A percentile compares a stretch with the other conserved stretches of the same genome.
These are phyloP conservation scores for Callyntrura sp. DNA, from an alignment of 2,888 invertebrate genomes.

Conservation along the genomic window DNA sequence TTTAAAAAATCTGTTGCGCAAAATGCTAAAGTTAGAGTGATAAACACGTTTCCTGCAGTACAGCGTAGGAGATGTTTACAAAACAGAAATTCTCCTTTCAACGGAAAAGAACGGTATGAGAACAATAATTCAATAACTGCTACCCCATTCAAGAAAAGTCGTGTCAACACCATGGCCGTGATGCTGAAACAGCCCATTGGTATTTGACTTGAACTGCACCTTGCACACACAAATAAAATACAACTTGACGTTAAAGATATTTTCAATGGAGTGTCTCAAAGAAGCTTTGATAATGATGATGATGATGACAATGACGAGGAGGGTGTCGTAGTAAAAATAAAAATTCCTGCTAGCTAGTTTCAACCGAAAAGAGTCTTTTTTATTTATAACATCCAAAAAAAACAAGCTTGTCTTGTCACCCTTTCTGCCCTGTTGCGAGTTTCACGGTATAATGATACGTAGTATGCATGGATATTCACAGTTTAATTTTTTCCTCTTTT, in stretches of 20 bases:
- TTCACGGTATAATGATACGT: neutral
- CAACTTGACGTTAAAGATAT: conserved; percentile 2
- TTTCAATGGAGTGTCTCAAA: conserved; percentile 41
- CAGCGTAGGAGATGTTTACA: neutral
- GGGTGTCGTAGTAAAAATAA: conserved; percentile 14
- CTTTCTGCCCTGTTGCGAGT: neutral
- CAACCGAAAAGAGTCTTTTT: conserved; percentile 19
- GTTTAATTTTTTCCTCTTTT: conserved; percentile 29
- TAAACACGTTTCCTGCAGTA: neutral
- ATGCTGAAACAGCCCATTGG: neutral
- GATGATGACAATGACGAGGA: neutral
- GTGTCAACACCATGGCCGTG: conserved; percentile 47
- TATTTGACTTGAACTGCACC: conserved; percentile 25
- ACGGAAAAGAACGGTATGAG: neutral
- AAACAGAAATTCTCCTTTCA: neutral
- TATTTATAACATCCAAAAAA: conserved; percentile 32
- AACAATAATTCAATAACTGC: conserved; percentile 22
- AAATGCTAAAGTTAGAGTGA: neutral
- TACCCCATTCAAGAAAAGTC: conserved; percentile 57
- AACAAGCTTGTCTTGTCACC: conserved; percentile 64
- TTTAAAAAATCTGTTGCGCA: neutral
- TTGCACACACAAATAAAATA: neutral
- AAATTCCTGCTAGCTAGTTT: conserved; percentile 46
- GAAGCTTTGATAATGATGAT: neutral
- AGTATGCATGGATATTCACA: conserved; percentile 25